phyloP scores from a whole-genome alignment of 2,888 invertebrate genomes.

The Zonitis immaculata region DNA sequence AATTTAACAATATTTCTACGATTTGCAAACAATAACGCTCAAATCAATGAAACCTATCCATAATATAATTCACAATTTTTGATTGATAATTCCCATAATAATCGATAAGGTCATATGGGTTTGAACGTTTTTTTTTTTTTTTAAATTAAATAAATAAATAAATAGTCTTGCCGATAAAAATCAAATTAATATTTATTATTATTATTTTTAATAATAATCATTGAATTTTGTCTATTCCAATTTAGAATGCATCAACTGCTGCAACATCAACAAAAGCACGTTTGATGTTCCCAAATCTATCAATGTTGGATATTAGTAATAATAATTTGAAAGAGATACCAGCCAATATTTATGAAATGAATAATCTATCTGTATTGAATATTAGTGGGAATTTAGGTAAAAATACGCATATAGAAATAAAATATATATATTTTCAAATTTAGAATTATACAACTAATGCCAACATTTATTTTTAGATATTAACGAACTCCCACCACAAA shows the following conservation, averaged over 20 bases:
- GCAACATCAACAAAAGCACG: constrained; percentile 54
- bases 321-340: constrained; percentile 79
- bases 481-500: constrained; percentile 85
- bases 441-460: no score
- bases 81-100: no score
- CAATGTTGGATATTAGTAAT: constrained; percentile 91
- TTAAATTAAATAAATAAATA: no score
- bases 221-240: not conserved
- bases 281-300: constrained; percentile 87
- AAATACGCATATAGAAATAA: no score
- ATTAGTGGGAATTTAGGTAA: constrained; percentile 75
- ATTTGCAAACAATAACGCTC: no score
- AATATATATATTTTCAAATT: no score
- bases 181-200: not conserved
- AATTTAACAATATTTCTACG: not conserved
- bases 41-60: no score
- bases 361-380: constrained; percentile 88
- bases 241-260: not conserved
- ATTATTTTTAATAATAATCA: not conserved
- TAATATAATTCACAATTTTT: no score
- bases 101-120: no score
- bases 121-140: no score
- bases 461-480: constrained; percentile 62
- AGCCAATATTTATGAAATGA: constrained; percentile 75
- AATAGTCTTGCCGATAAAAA: no score